Evolutionary conservation across 2,888 invertebrate species (phyloP), one percentile per base, ranked within the genome.

Genomic region (Chelonus formosanus): DNA sequence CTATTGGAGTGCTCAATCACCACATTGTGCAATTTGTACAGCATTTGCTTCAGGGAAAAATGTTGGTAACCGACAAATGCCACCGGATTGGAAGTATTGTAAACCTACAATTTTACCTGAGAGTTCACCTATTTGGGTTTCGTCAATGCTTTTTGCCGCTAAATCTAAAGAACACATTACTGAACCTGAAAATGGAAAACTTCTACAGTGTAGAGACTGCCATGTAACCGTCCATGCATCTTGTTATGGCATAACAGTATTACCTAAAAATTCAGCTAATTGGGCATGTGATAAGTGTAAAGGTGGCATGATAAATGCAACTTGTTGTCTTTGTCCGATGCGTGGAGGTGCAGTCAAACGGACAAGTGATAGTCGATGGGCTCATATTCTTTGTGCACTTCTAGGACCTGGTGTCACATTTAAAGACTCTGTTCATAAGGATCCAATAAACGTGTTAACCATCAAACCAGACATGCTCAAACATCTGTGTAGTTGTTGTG

Each of bases 331-430:
- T 67, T 89, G 89, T 78, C 84, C 85, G 35, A 80, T 89, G 76
- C 80, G 87, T 57, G 88, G 88, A 7, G 91, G 91, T 56, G 90
- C 90, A 63, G 85, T 90, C 70, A 91, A 90, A 78, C 87, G 88
- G 73, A 88, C 88, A 3, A 87, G 87, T 66, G 88, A 89, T 75
- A 86, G 87, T 32, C 84, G 86, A 54, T 91, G 91, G 91, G 88
- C 87, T 40, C 91, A 91, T 77, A 88, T 91, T 63, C 84, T 89
- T 20, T 91, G 91, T 79, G 89, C 90, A 4, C 85, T 90, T 4
- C 86, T 90, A 84, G 85, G 90, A 67, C 89, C 89, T 4, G 90
- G 90, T 70, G 88, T 89, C 0, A 83, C 83, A 10, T 90, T 90
- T 78, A 88, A 82, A 64, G 84, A 84, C 70, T 78, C 82, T 6